Percentiles rank a stretch among this genome's conserved stretches.
Evolutionary conservation across 2,113 vertebrate species (phyloP).

Genomic region (Antennarius striatus): DNA sequence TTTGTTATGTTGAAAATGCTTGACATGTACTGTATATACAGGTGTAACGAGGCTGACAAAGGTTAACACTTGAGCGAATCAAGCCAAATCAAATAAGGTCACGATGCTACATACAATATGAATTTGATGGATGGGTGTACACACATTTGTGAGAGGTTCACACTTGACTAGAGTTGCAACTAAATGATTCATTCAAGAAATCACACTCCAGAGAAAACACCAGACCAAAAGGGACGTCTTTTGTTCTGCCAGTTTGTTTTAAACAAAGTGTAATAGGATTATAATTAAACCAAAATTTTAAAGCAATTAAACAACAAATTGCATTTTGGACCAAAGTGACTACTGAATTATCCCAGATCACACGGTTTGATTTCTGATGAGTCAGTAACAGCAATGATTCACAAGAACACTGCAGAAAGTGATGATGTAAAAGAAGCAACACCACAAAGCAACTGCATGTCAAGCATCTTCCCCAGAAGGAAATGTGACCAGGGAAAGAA

Average conservation of each 20-base stretch:
- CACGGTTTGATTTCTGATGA: conserved; percentile 4
- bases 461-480: conserved; percentile 10
- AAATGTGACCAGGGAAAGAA: conserved; percentile 6
- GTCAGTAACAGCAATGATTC: conserved; percentile 3
- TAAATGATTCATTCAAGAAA: conserved; percentile 26
- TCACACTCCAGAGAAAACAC: conserved; percentile 17
- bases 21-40: conserved; percentile 11
- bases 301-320: not conserved
- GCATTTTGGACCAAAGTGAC: not conserved
- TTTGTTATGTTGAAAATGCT: conserved; percentile 15
- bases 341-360: conserved; percentile 9
- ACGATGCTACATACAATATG: conserved; percentile 17
- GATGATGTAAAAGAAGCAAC: not conserved
- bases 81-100: conserved; percentile 12
- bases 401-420: not conserved
- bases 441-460: not conserved
- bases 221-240: conserved; percentile 7
- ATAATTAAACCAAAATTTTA: not conserved
- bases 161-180: conserved; percentile 16
- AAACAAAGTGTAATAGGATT: not conserved
- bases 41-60: conserved; percentile 17
- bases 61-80: conserved; percentile 15
- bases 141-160: conserved; percentile 11
- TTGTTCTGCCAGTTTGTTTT: conserved; percentile 1
- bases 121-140: conserved; percentile 14